Percentiles rank a stretch among this genome's conserved stretches.
Evolutionary conservation across 1,140 invertebrate genomes (phyloP).

Genomic region (Chlorops oryzae): DNA sequence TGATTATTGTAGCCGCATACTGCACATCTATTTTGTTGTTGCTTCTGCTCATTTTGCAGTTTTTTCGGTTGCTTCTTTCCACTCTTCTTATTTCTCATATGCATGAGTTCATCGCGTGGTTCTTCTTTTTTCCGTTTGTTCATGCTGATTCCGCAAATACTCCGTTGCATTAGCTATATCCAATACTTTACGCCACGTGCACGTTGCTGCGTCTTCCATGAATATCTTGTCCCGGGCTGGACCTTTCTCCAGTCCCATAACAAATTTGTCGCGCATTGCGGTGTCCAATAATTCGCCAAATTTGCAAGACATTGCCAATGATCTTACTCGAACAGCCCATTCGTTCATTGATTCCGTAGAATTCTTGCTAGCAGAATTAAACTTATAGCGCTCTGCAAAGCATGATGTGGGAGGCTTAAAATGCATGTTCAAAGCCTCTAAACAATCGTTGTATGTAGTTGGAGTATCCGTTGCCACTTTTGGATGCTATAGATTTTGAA

Average conservation of each 20-base stretch:
- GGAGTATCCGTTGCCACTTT: background rate
- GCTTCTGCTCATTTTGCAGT: background rate
- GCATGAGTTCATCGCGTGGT: background rate
- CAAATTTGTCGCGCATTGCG: too few relatives aligned
- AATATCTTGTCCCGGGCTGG: background rate
- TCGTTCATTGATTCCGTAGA: background rate
- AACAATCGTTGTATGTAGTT: background rate
- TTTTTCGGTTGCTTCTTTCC: background rate
- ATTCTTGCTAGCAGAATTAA: background rate
- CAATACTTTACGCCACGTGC: background rate
- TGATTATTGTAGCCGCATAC: background rate
- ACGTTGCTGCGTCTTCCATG: background rate
- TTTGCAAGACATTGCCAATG: background rate
- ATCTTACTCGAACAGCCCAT: background rate
- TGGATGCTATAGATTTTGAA: background rate
- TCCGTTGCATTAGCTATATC: background rate
- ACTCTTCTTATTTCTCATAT: background rate
- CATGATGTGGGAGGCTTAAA: background rate
- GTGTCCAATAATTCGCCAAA: background rate
- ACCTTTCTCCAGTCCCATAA: too few relatives aligned
- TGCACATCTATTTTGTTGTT: background rate
- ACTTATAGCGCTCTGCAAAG: background rate
- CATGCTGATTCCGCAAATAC: background rate
- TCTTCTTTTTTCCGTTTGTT: background rate
- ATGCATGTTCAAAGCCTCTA: background rate